These are phyloP conservation scores for Agrochola circellaris DNA, from an alignment of 2,888 invertebrate genomes.

Conservation along the genomic window DNA sequence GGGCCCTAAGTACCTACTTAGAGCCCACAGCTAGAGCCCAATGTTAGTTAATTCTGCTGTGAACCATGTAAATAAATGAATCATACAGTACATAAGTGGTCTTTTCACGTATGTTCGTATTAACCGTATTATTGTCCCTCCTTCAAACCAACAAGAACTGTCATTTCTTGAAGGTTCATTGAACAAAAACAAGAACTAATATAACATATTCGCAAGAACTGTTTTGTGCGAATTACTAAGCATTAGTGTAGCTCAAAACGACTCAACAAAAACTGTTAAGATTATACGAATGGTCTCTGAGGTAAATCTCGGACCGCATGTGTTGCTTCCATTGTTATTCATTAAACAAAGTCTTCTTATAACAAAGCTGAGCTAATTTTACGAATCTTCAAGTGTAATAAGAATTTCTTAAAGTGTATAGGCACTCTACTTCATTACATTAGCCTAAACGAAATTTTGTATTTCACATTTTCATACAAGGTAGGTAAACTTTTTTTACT, in stretches of 20 bases:
- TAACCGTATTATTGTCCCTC: background rate
- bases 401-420: background rate
- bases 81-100: no score
- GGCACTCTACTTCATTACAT: background rate
- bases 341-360: background rate
- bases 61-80: background rate
- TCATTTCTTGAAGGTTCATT: conserved; percentile 1
- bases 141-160: background rate
- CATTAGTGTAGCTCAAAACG: conserved; percentile 21
- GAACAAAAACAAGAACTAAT: conserved; percentile 17
- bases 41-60: background rate
- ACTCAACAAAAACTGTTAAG: conserved; percentile 37
- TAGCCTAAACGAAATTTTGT: background rate
- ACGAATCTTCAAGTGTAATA: conserved; percentile 5
- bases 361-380: background rate
- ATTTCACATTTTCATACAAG: background rate
- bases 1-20: no score
- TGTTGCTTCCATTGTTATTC: conserved; percentile 19
- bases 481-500: background rate
- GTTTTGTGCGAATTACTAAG: conserved; percentile 23
- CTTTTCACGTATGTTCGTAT: background rate
- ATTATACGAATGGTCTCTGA: conserved; percentile 21
- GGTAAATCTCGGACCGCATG: conserved; percentile 25
- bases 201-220: conserved; percentile 17
- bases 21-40: background rate